Percentiles rank a stretch among this genome's conserved stretches.
phyloP scores from a whole-genome alignment of 2,113 vertebrate species.

The Pomatorhinus ruficollis region DNA sequence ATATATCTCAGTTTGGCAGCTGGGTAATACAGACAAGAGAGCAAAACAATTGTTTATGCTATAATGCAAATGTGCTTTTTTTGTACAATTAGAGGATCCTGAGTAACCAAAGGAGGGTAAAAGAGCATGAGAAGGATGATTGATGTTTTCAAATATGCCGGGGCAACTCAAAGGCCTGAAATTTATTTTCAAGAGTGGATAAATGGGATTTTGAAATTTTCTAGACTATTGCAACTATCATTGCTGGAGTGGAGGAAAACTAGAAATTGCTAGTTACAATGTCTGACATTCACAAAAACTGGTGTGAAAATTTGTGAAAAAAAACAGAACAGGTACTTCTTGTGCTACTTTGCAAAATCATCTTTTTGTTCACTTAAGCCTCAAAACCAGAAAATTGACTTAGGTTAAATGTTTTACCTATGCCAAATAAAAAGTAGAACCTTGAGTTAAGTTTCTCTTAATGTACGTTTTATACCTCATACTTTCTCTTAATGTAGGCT shows the following conservation, averaged over 20 bases:
- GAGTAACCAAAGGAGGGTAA: neutral
- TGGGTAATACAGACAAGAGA: neutral
- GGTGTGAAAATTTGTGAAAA: neutral
- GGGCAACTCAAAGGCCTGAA: neutral
- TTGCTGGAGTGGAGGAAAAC: neutral
- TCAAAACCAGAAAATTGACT: neutral
- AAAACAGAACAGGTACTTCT: neutral
- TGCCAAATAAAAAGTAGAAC: neutral
- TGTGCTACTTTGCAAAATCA: neutral
- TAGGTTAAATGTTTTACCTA: neutral
- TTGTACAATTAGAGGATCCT: neutral
- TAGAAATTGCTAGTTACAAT: neutral
- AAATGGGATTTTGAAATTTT: neutral
- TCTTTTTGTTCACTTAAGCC: neutral
- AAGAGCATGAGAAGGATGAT: neutral
- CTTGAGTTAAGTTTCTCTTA: neutral
- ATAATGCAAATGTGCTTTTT: neutral
- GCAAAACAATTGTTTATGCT: neutral
- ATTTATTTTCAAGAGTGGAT: neutral
- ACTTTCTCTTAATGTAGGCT: neutral
- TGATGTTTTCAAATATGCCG: neutral
- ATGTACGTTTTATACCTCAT: neutral
- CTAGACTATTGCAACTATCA: neutral
- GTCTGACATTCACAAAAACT: neutral
- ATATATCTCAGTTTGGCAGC: neutral